Evolutionary conservation across 1,140 invertebrate genomes (phyloP).

Genomic region (Matsumurasca onukii): DNA sequence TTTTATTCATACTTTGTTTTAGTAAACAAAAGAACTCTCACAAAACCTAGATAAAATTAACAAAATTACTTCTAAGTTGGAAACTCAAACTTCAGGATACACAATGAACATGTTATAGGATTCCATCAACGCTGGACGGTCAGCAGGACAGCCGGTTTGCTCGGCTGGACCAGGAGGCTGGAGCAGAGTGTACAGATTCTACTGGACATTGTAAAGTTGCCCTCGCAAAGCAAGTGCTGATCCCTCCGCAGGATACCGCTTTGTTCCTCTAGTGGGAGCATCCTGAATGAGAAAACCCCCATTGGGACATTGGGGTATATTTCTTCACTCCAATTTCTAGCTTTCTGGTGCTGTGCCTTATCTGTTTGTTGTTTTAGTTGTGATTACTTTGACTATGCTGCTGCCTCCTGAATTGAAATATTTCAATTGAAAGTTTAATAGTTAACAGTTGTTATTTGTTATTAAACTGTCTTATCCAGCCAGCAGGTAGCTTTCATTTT

Average conservation of each 20-base stretch:
- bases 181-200: slow-evolving; percentile 48
- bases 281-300: slow-evolving; percentile 60
- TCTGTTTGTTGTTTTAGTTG: slow-evolving; percentile 40
- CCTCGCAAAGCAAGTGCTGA: background rate
- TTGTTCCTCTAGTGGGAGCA: slow-evolving; percentile 62
- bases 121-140: background rate
- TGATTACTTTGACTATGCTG: no score
- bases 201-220: slow-evolving; percentile 38
- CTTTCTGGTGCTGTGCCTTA: slow-evolving; percentile 48
- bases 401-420: no score
- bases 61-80: no score
- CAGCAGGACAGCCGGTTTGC: slow-evolving; percentile 40
- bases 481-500: no score
- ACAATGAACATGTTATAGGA: no score
- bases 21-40: no score
- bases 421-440: no score
- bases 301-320: slow-evolving; percentile 68
- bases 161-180: slow-evolving; percentile 49
- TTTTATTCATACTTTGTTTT: no score
- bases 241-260: slow-evolving; percentile 52
- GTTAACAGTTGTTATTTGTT: no score
- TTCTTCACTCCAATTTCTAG: slow-evolving; percentile 42
- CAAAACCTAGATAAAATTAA: no score
- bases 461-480: no score
- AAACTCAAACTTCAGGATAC: no score